Conservation (phyloP, 2,888 invertebrate species). For the Campaea margaritaria region DNA sequence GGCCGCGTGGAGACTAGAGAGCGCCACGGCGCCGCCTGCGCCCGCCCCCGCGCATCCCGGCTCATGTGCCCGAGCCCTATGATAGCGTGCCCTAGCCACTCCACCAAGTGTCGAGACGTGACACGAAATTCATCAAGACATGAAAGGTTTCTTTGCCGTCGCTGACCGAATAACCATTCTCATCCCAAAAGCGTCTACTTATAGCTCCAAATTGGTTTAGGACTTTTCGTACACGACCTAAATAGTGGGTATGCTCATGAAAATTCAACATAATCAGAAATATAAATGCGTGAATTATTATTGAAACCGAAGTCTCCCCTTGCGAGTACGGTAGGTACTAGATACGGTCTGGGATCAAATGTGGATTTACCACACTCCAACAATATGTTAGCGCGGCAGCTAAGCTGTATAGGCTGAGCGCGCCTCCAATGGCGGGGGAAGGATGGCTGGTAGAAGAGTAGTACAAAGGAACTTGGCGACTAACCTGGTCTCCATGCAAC, state of each 20-base stretch:
- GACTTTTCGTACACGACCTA: slow-evolving; percentile 5
- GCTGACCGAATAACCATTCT: slow-evolving; percentile 24
- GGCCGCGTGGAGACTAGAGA: slow-evolving; percentile 46
- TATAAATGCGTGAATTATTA: slow-evolving; percentile 17
- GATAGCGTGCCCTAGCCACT: slow-evolving; percentile 62
- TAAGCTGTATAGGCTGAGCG: no score
- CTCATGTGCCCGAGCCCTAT: slow-evolving; percentile 60
- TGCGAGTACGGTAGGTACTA: slow-evolving; percentile 3
- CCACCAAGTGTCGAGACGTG: slow-evolving; percentile 55
- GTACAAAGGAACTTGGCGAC: no score
- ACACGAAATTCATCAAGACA: slow-evolving; percentile 66
- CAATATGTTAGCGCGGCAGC: no score
- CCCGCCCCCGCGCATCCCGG: slow-evolving; percentile 73
- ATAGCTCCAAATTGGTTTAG: slow-evolving; percentile 19
- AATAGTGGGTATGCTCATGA: slow-evolving; percentile 11
- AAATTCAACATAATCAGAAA: slow-evolving; percentile 17
- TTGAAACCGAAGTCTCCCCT: slow-evolving; percentile 6
- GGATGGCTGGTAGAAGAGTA: no score
- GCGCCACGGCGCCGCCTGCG: slow-evolving; percentile 69
- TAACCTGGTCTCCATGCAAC: no score
- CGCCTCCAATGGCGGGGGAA: no score
- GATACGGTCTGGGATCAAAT: slow-evolving; percentile 13
- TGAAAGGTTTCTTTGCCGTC: slow-evolving; percentile 51
- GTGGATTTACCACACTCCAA: slow-evolving; percentile 44
- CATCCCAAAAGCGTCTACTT: slow-evolving; percentile 12